Evolutionary conservation across 2,888 invertebrate genomes (phyloP).

Genomic region (Chironomus tentans): DNA sequence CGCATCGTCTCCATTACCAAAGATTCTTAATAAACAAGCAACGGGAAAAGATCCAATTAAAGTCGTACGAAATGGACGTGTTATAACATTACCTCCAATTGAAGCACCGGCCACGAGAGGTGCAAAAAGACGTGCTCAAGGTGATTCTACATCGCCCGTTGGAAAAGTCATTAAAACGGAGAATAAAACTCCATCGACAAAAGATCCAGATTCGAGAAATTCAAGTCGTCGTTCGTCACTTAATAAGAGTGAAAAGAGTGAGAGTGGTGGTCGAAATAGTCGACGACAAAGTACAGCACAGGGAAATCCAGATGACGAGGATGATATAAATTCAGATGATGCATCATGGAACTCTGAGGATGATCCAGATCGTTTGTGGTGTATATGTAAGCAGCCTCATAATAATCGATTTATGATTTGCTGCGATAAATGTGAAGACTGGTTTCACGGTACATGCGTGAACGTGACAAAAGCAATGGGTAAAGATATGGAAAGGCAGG

Average conservation of each 20-base stretch:
- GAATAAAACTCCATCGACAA: constrained; percentile 6
- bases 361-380: constrained; percentile 90
- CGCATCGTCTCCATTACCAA: background rate
- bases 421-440: constrained; percentile 91
- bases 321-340: constrained; percentile 51
- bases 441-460: constrained; percentile 98
- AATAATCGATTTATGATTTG: constrained; percentile 96
- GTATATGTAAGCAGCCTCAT: constrained; percentile 89
- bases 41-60: constrained; percentile 53
- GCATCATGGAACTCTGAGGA: constrained; percentile 76
- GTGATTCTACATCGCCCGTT: constrained; percentile 14
- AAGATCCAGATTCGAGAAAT: constrained; percentile 22
- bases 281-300: constrained; percentile 28
- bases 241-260: constrained; percentile 23
- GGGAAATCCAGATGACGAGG: constrained; percentile 38
- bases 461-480: constrained; percentile 86
- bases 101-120: constrained; percentile 74
- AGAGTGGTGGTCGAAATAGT: constrained; percentile 30
- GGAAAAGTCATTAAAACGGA: constrained; percentile 4
- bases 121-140: constrained; percentile 54
- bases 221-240: constrained; percentile 19
- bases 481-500: constrained; percentile 81
- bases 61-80: constrained; percentile 64
- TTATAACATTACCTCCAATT: constrained; percentile 70
- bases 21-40: constrained; percentile 11